phyloP scores from a whole-genome alignment of 2,888 invertebrate species.

The Tetrapedia diversipes region DNA sequence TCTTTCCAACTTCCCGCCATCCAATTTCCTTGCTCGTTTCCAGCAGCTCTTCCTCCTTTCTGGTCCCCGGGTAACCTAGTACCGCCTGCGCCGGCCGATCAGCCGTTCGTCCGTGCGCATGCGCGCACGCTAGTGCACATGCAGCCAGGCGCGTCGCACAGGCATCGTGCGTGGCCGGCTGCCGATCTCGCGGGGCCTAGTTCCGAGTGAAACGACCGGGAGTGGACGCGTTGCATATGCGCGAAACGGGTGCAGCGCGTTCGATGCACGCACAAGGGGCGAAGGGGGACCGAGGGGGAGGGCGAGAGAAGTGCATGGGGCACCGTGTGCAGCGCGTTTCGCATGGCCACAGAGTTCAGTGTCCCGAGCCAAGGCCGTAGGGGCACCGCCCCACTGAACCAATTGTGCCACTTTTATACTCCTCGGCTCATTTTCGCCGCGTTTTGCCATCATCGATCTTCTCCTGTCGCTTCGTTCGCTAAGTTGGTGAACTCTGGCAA shows the following conservation, averaged over 20 bases:
- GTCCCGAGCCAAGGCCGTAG: constrained; percentile 81
- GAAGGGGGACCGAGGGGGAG: not conserved
- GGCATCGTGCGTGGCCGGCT: constrained; percentile 45
- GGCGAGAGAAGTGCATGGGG: constrained; percentile 63
- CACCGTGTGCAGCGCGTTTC: constrained; percentile 68
- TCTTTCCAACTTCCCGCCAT: not conserved
- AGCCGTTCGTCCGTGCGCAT: constrained; percentile 5
- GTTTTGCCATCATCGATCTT: constrained; percentile 66
- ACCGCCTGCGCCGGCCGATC: not conserved
- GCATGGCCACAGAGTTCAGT: constrained; percentile 76
- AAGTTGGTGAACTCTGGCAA: not conserved
- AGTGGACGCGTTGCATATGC: constrained; percentile 65
- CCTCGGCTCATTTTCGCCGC: constrained; percentile 65
- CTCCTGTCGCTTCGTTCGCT: not conserved
- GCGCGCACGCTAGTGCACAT: constrained; percentile 38
- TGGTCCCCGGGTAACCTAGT: not conserved
- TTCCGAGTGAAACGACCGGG: constrained; percentile 53
- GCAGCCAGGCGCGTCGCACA: constrained; percentile 61
- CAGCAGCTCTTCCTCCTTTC: not conserved
- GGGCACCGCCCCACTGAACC: constrained; percentile 83
- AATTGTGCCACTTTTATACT: constrained; percentile 79
- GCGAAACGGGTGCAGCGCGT: constrained; percentile 66
- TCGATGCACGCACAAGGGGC: constrained; percentile 13
- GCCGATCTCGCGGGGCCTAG: constrained; percentile 47
- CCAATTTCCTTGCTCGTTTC: not conserved